A percentile compares a stretch with the other conserved stretches of the same genome.
Evolutionary conservation across 2,113 vertebrate species (phyloP).

Genomic region (Cnemophilus loriae): DNA sequence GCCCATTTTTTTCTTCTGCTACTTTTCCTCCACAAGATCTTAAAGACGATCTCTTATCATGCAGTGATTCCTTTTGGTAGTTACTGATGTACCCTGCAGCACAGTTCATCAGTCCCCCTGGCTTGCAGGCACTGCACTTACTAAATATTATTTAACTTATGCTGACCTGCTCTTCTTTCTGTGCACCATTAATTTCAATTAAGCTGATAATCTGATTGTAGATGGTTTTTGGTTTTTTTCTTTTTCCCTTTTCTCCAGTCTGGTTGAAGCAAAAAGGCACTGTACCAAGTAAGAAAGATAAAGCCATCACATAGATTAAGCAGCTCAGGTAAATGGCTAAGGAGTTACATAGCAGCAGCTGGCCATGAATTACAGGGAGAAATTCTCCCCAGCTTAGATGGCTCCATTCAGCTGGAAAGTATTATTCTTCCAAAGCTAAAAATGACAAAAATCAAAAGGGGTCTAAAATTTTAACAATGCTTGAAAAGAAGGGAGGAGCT

Average conservation of each 20-base stretch:
- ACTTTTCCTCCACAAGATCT: not conserved
- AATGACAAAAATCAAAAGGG: constrained; percentile 13
- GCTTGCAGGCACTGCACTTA: not conserved
- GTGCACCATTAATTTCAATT: not conserved
- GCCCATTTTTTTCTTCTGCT: not conserved
- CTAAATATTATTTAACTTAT: not conserved
- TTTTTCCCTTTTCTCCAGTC: not conserved
- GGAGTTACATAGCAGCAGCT: not conserved
- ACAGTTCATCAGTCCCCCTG: not conserved
- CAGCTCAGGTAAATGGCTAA: not conserved
- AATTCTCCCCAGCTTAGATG: not conserved
- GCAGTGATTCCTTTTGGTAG: not conserved
- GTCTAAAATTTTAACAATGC: not conserved
- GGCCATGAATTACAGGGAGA: constrained; percentile 3
- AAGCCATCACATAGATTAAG: not conserved
- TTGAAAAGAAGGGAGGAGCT: constrained; percentile 1
- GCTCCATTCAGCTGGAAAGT: constrained; percentile 12
- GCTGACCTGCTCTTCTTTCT: not conserved
- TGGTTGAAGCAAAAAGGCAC: not conserved
- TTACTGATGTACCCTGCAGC: not conserved
- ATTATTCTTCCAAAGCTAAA: not conserved
- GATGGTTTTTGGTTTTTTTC: too few relatives aligned
- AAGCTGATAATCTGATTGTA: not conserved
- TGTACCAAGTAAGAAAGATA: not conserved
- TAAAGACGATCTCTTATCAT: not conserved